phyloP scores from a whole-genome alignment of 2,797 vertebrate genomes.

The Neomorphus geoffroyi region DNA sequence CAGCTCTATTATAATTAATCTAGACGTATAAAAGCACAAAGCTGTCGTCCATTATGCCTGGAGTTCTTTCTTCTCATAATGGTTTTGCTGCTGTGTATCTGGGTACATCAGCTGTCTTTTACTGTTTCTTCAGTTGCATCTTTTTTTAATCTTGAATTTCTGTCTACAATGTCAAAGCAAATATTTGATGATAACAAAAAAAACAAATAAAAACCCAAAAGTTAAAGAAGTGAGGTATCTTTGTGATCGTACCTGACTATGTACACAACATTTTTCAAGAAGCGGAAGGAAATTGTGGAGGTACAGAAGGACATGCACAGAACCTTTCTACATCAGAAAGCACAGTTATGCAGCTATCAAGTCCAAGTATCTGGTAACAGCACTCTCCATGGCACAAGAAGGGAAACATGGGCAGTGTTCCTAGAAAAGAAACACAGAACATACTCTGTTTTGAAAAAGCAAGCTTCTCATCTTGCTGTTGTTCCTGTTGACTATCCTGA shows the following conservation, averaged over 20 bases:
- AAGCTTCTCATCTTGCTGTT: not conserved
- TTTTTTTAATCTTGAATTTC: not conserved
- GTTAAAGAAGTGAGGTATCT: not conserved
- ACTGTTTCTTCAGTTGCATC: not conserved
- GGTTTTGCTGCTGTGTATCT: not conserved
- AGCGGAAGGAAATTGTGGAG: not conserved
- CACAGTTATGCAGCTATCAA: not conserved
- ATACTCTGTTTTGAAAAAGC: not conserved
- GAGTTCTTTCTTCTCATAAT: not conserved
- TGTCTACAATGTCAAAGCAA: not conserved
- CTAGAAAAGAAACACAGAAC: not conserved
- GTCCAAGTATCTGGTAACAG: not conserved
- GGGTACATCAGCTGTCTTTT: not conserved
- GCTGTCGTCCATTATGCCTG: not conserved
- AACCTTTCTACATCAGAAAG: not conserved
- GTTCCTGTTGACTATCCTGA: not conserved
- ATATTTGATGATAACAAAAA: not conserved
- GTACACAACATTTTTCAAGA: not conserved
- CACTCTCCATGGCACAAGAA: not conserved
- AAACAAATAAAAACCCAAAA: not conserved
- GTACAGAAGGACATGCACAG: not conserved
- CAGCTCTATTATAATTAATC: not conserved
- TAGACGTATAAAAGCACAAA: not conserved
- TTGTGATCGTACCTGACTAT: not conserved
- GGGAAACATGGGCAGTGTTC: not conserved